Evolutionary conservation across 2,113 vertebrate species (phyloP).

Genomic region (Jacana jacana): DNA sequence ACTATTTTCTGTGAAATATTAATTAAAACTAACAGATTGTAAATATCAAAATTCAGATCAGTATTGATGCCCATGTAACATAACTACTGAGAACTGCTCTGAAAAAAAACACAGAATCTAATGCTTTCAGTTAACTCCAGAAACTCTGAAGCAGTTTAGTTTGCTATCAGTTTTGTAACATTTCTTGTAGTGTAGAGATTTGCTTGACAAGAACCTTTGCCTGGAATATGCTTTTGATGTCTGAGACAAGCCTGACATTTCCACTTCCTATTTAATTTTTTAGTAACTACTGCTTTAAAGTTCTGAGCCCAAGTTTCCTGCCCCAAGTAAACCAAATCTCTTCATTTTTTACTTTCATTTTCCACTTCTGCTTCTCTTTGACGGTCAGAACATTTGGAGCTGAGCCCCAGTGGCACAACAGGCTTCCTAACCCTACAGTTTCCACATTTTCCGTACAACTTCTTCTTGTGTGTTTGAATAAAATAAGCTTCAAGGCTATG

Average conservation of each 20-base stretch:
- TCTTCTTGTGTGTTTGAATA: not conserved
- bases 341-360: conserved; percentile 48
- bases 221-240: not conserved
- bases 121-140: not conserved
- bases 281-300: conserved; percentile 13
- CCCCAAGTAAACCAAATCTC: not conserved
- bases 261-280: conserved; percentile 22
- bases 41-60: not conserved
- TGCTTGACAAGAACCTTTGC: not conserved
- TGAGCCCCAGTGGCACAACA: not conserved
- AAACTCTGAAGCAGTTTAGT: not conserved
- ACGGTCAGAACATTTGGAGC: not conserved
- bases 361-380: conserved; percentile 30
- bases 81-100: not conserved
- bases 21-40: not conserved
- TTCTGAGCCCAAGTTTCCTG: not conserved
- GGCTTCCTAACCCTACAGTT: not conserved
- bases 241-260: not conserved
- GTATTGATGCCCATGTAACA: not conserved
- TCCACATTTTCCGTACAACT: not conserved
- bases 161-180: not conserved
- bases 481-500: not conserved
- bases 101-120: not conserved
- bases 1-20: not conserved
- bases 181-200: not conserved